Evolutionary conservation across 2,797 vertebrate species (phyloP).

Genomic region (Protosalanx chinensis): DNA sequence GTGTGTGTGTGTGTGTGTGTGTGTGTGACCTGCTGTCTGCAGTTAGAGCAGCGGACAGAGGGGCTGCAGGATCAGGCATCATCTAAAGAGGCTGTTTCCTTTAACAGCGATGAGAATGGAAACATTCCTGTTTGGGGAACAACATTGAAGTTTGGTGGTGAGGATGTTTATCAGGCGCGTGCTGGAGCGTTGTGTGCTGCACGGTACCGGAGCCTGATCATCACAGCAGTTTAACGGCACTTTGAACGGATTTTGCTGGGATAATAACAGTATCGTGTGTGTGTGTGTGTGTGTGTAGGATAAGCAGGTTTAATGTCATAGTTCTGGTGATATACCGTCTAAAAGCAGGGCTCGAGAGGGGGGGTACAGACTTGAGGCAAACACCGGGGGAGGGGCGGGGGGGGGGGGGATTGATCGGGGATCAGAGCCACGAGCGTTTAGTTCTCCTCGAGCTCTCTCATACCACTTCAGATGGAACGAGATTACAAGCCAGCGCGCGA

Average conservation of each 20-base stretch:
- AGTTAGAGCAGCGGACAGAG: no score
- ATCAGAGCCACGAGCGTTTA: conserved; percentile 60
- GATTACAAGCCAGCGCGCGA: neutral
- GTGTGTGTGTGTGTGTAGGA: conserved; percentile 18
- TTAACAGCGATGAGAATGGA: neutral
- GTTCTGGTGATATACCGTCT: conserved; percentile 45
- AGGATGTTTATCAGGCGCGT: neutral
- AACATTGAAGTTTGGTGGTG: conserved; percentile 38
- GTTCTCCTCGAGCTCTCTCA: conserved; percentile 75
- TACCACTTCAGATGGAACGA: conserved; percentile 3
- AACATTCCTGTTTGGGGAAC: conserved; percentile 6
- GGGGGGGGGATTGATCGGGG: no score
- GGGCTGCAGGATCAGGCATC: conserved; percentile 1
- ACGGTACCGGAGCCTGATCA: neutral
- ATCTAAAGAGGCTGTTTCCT: neutral
- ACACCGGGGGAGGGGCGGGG: no score
- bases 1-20: no score
- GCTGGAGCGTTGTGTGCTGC: neutral
- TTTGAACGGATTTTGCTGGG: conserved; percentile 4
- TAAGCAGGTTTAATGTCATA: conserved; percentile 34
- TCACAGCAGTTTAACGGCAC: neutral
- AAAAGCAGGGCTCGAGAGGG: conserved; percentile 44
- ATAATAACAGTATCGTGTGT: conserved; percentile 54
- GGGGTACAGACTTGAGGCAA: conserved; percentile 39
- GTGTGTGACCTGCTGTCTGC: no score